phyloP scores from a whole-genome alignment of 2,888 invertebrate species.

The Buathra laborator region DNA sequence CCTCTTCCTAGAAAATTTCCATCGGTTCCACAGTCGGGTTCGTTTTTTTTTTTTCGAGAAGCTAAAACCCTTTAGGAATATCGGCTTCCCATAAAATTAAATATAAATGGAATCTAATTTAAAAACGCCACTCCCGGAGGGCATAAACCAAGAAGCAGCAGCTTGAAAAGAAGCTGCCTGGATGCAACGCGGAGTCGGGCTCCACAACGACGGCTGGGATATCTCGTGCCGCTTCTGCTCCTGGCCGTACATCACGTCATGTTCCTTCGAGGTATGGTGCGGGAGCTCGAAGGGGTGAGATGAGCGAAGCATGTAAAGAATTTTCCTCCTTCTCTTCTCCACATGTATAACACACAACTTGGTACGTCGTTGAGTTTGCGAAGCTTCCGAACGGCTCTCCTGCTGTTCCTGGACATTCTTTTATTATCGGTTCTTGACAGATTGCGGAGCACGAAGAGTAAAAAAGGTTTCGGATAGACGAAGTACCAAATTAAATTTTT shows the following conservation, averaged over 20 bases:
- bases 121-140: constrained; percentile 39
- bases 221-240: constrained; percentile 33
- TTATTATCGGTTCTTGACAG: constrained; percentile 55
- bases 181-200: constrained; percentile 46
- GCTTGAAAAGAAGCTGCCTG: constrained; percentile 30
- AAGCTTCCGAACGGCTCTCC: constrained; percentile 39
- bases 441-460: constrained; percentile 44
- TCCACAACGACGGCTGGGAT: constrained; percentile 4
- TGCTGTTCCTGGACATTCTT: constrained; percentile 56
- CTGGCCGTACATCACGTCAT: constrained; percentile 58
- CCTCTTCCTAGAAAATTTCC: not conserved
- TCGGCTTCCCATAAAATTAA: constrained; percentile 36
- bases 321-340: constrained; percentile 46
- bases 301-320: constrained; percentile 49
- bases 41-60: not conserved
- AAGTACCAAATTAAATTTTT: constrained; percentile 50
- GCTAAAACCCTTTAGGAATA: not conserved
- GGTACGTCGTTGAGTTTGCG: constrained; percentile 30
- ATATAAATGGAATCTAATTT: constrained; percentile 54
- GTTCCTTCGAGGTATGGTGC: constrained; percentile 28
- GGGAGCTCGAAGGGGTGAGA: constrained; percentile 27
- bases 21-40: not conserved
- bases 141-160: constrained; percentile 13
- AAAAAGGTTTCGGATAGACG: constrained; percentile 12
- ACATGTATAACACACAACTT: constrained; percentile 49